Conservation (phyloP, 1,140 invertebrate genomes). For the Dreissena rostriformis region DNA sequence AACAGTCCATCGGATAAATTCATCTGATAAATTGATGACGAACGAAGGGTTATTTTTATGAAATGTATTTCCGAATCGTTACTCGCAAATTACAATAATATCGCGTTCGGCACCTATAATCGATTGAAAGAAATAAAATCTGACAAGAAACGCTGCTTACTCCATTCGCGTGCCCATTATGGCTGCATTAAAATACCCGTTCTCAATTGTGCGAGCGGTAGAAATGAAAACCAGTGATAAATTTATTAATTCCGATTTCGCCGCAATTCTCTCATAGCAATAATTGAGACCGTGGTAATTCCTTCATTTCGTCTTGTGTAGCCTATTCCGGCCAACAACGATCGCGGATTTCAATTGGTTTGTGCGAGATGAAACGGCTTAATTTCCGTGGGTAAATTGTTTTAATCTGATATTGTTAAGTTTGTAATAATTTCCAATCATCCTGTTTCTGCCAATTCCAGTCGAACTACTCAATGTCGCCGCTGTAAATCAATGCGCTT, state of each 20-base stretch:
- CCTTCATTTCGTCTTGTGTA: constrained; percentile 49
- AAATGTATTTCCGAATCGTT: constrained; percentile 2
- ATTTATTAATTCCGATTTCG: constrained; percentile 53
- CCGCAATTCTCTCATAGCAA: constrained; percentile 1
- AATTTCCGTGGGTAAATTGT: constrained; percentile 58
- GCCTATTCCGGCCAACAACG: constrained; percentile 1
- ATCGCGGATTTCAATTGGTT: constrained; percentile 35
- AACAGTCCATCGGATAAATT: too few species aligned
- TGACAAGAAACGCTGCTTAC: neutral
- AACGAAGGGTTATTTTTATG: neutral
- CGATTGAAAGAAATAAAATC: constrained; percentile 10
- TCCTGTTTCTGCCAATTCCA: constrained; percentile 28
- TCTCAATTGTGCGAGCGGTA: constrained; percentile 34
- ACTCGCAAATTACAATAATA: neutral
- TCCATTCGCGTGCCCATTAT: constrained; percentile 29
- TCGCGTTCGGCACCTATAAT: neutral
- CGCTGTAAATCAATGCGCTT: neutral
- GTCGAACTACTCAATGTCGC: neutral
- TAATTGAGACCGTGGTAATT: constrained; percentile 23
- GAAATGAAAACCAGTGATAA: constrained; percentile 45
- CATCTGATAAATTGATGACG: too few species aligned
- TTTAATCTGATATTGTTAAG: constrained; percentile 56
- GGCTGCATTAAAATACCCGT: constrained; percentile 34
- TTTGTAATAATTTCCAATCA: constrained; percentile 48
- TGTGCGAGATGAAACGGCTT: constrained; percentile 25